phyloP scores from a whole-genome alignment of 1,140 invertebrate species.

The Drosophila ogumai region DNA sequence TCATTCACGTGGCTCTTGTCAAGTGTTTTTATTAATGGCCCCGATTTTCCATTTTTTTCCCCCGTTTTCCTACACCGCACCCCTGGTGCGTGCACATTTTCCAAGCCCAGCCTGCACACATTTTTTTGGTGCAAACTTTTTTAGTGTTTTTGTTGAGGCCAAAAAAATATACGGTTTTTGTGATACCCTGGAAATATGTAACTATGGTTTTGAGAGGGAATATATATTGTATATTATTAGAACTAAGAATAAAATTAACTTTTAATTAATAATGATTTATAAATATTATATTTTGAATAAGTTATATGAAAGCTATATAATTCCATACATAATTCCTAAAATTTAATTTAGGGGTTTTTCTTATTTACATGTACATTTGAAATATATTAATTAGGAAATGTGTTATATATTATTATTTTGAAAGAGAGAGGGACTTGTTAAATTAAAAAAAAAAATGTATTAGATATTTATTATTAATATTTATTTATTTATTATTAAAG shows the following conservation, averaged over 20 bases:
- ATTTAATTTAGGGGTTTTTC: too few relatives aligned
- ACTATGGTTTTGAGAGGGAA: neutral
- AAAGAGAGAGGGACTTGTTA: too few relatives aligned
- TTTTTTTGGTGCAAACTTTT: constrained; percentile 5
- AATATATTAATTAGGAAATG: too few relatives aligned
- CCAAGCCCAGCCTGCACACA: constrained; percentile 31
- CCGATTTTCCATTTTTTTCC: constrained; percentile 15
- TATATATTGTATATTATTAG: neutral
- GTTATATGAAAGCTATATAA: too few relatives aligned
- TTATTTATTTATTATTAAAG: too few relatives aligned
- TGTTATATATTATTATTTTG: too few relatives aligned
- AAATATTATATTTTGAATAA: too few relatives aligned
- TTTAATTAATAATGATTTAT: neutral
- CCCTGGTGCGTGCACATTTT: constrained; percentile 23
- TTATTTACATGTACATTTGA: too few relatives aligned
- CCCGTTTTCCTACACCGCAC: neutral
- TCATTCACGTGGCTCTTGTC: constrained; percentile 44
- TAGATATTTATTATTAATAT: too few relatives aligned
- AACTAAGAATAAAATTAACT: neutral
- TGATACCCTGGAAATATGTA: constrained; percentile 5
- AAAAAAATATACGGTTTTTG: neutral
- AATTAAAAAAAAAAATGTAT: too few relatives aligned
- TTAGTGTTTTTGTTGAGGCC: neutral
- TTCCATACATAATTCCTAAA: too few relatives aligned
- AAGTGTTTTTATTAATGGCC: constrained; percentile 62